Base-by-base conservation (phyloP, 2,888 invertebrate species). In the Blastobasis adustella region DNA sequence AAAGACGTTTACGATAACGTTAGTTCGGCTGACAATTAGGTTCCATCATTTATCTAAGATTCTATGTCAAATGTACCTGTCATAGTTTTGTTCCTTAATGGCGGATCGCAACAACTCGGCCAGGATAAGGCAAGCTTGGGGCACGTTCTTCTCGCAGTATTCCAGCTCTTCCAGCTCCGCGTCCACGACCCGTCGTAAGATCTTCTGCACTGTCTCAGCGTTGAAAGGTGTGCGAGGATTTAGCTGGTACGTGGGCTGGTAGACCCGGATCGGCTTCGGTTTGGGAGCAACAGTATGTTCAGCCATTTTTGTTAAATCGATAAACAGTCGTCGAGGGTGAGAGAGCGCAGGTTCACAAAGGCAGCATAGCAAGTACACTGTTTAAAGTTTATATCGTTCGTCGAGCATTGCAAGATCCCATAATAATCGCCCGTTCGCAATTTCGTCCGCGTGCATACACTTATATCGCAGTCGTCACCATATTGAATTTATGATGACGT, bases 241-340 rank as follows among this genome's bases (percentile, higher is more conserved):
- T 44, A 94, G 69, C 62, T 91, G 91, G 68, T 92, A 94, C 0
- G 91, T 91, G 51, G 94, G 93, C 73, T 91, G 90, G 67, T 89
- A 92, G 23, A 65, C 79, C 53, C 86, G 74, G 41, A 83, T 74
- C 87, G 85, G 85, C 73, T 82, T 84, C 8, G 69, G 46, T 52
- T 58, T 44, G 48, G 60, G 57, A 50, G 5, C 36, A 23, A 41
- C 36, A n/a, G 55, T 53, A 40, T 52, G 53, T 46, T 52, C 79
- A 52, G 79, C 69, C 82, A 82, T 82, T 47, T 9, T 50, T 49
- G 72, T 76, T 78, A 66, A 57, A 73, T 82, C 82, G 60, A 82
- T 82, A 68, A 47, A 36, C 3, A 2, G 23, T 23, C 3, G 23
- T 23, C 23, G 23, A 23, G 23, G 23, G 23, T 23, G 23, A 23